Evolutionary conservation across 2,888 invertebrate genomes (phyloP), one percentile per base, ranked within the genome.

Genomic region (Drosophila formosana): DNA sequence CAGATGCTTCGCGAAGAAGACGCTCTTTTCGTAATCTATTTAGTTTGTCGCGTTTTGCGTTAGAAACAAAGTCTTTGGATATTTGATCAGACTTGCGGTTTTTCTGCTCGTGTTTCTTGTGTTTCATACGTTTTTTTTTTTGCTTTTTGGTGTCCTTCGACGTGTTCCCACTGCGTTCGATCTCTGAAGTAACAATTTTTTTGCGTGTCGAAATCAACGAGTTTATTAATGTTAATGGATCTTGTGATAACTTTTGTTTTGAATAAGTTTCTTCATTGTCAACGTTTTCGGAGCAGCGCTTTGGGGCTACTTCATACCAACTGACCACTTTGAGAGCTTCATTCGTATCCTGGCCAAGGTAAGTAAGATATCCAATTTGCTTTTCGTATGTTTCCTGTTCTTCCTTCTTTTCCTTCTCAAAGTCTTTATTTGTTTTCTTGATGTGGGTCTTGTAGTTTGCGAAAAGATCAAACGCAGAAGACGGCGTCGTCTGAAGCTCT

Each of bases 301-400:
- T 93, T 47, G 96, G 96, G 25, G 94, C 91, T 61, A 95, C 94
- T 91, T 97, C 96, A 93, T 98, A 98, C 98, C 98, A 98, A 82
- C 96, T 97, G 82, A 95, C 95, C 88, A 96, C 95, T 39, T 96
- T 96, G n/a, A 96, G 94, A 3, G 95, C 95, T 93, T 97, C 97
- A 92, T 97, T 96, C 37, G 97, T 96, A 88, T 97, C 97, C 93
- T 99, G 98, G 0, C 98, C 99, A 60, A 99, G 94, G 93, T 98
- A 99, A 3, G 98, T 98, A 41, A 99, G 93, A 88, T 98, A 97
- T 0, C 99, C 99, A 89, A 99, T 98, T 93, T 98, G 97, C 91
- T 98, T 99, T 91, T 99, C 99, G 94, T 98, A 98, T 85, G 98
- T 97, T 92, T 99, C 98, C 90, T 96, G 95, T 91, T 98, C 98